phyloP scores from a whole-genome alignment of 2,113 vertebrate species.

The Podocnemis expansa region DNA sequence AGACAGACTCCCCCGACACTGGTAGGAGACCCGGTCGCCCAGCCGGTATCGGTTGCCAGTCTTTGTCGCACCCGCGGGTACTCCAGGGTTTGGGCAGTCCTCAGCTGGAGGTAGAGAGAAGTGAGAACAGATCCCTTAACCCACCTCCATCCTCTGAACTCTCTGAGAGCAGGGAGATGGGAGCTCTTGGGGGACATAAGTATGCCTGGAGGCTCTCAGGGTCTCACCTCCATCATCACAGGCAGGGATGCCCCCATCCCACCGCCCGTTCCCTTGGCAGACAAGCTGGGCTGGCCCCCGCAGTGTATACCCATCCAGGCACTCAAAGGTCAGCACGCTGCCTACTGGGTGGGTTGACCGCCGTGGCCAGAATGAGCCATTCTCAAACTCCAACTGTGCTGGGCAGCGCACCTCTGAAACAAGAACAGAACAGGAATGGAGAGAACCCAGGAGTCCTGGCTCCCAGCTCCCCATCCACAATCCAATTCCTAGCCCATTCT shows the following conservation, averaged over 20 bases:
- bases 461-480: neutral
- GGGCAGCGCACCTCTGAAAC: constrained; percentile 82
- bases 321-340: constrained; percentile 82
- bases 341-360: constrained; percentile 68
- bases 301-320: constrained; percentile 79
- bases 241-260: constrained; percentile 83
- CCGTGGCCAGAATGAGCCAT: constrained; percentile 80
- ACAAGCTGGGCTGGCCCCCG: constrained; percentile 78
- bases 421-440: neutral
- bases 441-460: neutral
- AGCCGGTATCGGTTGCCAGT: constrained; percentile 68
- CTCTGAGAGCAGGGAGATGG: neutral
- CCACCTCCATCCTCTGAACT: neutral
- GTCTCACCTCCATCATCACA: constrained; percentile 82
- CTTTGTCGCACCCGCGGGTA: constrained; percentile 77
- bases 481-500: too few species aligned
- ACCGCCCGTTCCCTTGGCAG: constrained; percentile 81
- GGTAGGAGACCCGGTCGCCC: constrained; percentile 79
- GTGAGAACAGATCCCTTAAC: neutral
- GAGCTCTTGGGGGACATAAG: neutral
- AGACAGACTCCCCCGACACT: constrained; percentile 76
- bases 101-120: constrained; percentile 57
- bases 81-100: constrained; percentile 81
- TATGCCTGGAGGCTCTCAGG: neutral
- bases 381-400: constrained; percentile 79